phyloP scores from a whole-genome alignment of 2,113 vertebrate species.

The Indri indri region DNA sequence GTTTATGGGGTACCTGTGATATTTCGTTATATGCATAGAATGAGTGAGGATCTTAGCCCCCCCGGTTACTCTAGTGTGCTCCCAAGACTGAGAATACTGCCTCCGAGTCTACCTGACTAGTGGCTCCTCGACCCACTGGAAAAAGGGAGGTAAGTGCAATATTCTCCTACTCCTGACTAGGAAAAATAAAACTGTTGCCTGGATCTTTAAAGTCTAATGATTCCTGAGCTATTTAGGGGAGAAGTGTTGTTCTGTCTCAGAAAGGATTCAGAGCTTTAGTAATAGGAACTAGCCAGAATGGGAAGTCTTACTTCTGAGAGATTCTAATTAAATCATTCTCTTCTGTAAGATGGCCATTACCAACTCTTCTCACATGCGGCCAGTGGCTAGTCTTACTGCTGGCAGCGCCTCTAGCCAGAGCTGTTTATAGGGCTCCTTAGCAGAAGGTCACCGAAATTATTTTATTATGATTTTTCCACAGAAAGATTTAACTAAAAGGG shows the following conservation, averaged over 20 bases:
- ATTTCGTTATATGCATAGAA: too few relatives aligned
- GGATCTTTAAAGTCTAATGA: conserved; percentile 15
- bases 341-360: neutral
- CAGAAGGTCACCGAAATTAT: conserved; percentile 9
- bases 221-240: neutral
- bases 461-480: conserved; percentile 40
- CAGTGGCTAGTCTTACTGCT: neutral
- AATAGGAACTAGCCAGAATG: neutral
- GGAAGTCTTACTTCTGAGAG: neutral
- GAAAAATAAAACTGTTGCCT: neutral
- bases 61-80: neutral
- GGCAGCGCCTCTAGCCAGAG: neutral
- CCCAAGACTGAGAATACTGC: neutral
- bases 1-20: too few relatives aligned
- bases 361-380: neutral
- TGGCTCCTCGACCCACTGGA: neutral
- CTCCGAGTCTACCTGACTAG: neutral
- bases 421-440: neutral
- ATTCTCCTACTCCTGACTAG: neutral
- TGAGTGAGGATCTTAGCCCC: neutral
- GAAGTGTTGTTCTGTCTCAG: neutral
- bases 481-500: neutral
- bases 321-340: neutral
- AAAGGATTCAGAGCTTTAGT: conserved; percentile 1
- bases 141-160: neutral